These are phyloP conservation scores for Bombus haemorrhoidalis DNA, from an alignment of 1,140 invertebrate genomes.

Conservation along the genomic window DNA sequence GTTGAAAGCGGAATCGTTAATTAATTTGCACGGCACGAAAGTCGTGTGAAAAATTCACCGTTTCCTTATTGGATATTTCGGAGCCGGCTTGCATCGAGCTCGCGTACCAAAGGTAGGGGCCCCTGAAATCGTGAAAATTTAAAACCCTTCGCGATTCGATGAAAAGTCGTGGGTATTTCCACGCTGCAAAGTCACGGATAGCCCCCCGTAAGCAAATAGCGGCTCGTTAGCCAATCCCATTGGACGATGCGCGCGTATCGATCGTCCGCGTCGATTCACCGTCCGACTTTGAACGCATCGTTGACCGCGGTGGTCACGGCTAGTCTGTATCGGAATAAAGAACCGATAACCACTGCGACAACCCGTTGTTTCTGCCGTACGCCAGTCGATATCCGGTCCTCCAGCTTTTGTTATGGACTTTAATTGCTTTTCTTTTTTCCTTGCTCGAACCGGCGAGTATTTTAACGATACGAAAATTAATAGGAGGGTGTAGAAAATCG, in stretches of 20 bases:
- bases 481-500: neutral
- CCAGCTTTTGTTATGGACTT: neutral
- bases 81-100: neutral
- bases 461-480: neutral
- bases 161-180: constrained; percentile 39
- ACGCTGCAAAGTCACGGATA: constrained; percentile 44
- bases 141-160: constrained; percentile 29
- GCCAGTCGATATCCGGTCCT: neutral
- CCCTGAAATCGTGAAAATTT: constrained; percentile 47
- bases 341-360: constrained; percentile 18
- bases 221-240: constrained; percentile 65
- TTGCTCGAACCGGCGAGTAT: neutral
- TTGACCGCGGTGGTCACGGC: constrained; percentile 43
- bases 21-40: constrained; percentile 35
- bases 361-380: constrained; percentile 1
- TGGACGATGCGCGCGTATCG: constrained; percentile 48
- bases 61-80: constrained; percentile 22
- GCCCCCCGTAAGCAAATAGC: constrained; percentile 63
- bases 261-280: constrained; percentile 52
- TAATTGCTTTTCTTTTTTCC: neutral
- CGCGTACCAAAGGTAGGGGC: neutral
- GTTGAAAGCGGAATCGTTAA: constrained; percentile 41
- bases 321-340: constrained; percentile 16
- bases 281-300: constrained; percentile 55
- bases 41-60: constrained; percentile 55